These are phyloP conservation scores for Tryphoninae sp. DNA, from an alignment of 2,888 invertebrate genomes.

Conservation along the genomic window DNA sequence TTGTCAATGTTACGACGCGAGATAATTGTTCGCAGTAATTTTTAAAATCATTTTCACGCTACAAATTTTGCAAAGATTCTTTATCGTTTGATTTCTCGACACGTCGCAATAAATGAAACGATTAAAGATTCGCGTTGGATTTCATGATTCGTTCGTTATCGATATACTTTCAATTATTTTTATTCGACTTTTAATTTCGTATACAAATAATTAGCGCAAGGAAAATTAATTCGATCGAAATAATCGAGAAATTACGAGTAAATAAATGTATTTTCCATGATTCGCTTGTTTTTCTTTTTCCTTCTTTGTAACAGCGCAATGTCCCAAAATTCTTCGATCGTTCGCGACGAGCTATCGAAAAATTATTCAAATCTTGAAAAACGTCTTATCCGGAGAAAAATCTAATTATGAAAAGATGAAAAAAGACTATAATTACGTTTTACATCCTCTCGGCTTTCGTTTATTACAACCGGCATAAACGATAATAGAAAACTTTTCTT, in stretches of 20 bases:
- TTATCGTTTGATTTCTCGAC: not conserved
- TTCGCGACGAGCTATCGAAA: too few species aligned
- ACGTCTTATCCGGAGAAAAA: too few species aligned
- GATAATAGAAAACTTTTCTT: slow-evolving; percentile 24
- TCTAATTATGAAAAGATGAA: slow-evolving; percentile 18
- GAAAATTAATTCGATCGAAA: not conserved
- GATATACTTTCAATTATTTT: slow-evolving; percentile 5
- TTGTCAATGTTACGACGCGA: too few species aligned
- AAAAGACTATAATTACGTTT: slow-evolving; percentile 17
- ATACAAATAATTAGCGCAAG: slow-evolving; percentile 1
- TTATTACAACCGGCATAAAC: not conserved
- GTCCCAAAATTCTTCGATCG: too few species aligned
- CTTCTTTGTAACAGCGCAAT: too few species aligned
- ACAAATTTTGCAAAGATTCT: slow-evolving; percentile 7
- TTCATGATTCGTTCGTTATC: slow-evolving; percentile 3
- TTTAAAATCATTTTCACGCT: not conserved
- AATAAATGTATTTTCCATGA: not conserved
- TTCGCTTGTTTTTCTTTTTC: too few species aligned
- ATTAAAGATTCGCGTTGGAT: not conserved
- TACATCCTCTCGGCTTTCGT: not conserved
- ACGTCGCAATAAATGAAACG: not conserved
- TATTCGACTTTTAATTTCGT: not conserved
- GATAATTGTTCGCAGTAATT: too few species aligned
- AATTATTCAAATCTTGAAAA: too few species aligned
- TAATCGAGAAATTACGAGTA: not conserved